These are phyloP conservation scores for Helobdella robusta DNA, from an alignment of 2,888 invertebrate genomes.

Conservation along the genomic window DNA sequence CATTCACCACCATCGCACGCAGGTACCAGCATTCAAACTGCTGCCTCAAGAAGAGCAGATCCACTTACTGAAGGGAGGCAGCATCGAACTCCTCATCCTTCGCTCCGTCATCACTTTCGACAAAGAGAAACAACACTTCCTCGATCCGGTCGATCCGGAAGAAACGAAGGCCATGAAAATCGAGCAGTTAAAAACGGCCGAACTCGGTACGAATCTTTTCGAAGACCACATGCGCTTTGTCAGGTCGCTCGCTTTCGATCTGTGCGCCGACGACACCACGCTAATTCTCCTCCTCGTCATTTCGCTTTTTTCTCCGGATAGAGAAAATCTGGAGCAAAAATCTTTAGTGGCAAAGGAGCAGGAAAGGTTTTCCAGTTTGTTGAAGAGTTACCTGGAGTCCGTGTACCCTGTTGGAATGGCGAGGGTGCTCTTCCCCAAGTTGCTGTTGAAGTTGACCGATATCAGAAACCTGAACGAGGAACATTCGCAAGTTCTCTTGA, in stretches of 20 bases:
- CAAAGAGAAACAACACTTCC: constrained; percentile 78
- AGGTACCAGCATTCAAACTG: constrained; percentile 50
- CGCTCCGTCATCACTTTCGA: constrained; percentile 87
- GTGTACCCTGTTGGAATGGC: constrained; percentile 40
- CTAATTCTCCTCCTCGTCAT: constrained; percentile 86
- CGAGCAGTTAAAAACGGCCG: constrained; percentile 70
- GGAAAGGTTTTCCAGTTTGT: constrained; percentile 47
- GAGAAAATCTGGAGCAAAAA: constrained; percentile 59
- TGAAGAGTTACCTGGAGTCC: constrained; percentile 46
- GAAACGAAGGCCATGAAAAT: constrained; percentile 64
- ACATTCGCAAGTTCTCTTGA: constrained; percentile 79
- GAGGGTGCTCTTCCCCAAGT: constrained; percentile 45
- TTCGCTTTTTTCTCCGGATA: constrained; percentile 74
- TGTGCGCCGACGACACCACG: constrained; percentile 74
- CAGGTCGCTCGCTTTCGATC: constrained; percentile 64
- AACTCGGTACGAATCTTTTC: constrained; percentile 41
- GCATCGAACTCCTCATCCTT: constrained; percentile 91
- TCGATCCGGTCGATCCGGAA: constrained; percentile 55
- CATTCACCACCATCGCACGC: too few species aligned
- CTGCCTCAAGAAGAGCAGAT: constrained; percentile 92
- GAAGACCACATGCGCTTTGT: constrained; percentile 50
- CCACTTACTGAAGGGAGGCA: constrained; percentile 80
- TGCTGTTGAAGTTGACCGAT: constrained; percentile 83
- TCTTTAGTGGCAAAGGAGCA: constrained; percentile 45
- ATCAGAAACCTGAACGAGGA: constrained; percentile 81